Evolutionary conservation across 2,113 vertebrate genomes (phyloP).

Genomic region (Gallinago paraguaiae): DNA sequence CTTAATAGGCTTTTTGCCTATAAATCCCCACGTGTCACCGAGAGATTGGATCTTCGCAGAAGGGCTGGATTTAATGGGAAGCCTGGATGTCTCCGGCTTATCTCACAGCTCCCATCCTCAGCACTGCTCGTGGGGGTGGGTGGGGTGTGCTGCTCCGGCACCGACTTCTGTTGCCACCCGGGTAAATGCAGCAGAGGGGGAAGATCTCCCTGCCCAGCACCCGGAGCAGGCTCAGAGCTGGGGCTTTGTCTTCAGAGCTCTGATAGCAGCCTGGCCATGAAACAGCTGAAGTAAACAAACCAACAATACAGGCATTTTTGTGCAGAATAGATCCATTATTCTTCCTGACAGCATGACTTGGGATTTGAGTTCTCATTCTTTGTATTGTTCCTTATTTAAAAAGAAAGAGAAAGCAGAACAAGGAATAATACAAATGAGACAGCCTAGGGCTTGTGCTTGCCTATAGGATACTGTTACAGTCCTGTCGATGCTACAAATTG

Average conservation of each 20-base stretch:
- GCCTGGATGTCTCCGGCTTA: neutral
- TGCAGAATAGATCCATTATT: slow-evolving; percentile 73
- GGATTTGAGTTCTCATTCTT: slow-evolving; percentile 64
- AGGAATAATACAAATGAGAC: slow-evolving; percentile 3
- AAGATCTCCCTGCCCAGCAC: slow-evolving; percentile 3
- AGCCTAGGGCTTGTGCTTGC: slow-evolving; percentile 20
- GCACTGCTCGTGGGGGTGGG: neutral
- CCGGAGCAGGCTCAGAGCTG: slow-evolving; percentile 3
- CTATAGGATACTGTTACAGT: slow-evolving; percentile 19
- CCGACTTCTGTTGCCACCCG: neutral
- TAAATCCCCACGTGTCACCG: neutral
- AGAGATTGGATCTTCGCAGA: neutral
- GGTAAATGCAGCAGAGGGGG: neutral
- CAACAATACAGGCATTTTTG: slow-evolving; percentile 72
- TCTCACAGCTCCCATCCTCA: neutral
- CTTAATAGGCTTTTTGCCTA: neutral
- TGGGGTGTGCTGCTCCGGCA: neutral
- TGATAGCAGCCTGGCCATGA: slow-evolving; percentile 48
- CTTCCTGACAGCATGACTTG: slow-evolving; percentile 61
- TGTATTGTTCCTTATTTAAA: slow-evolving; percentile 62
- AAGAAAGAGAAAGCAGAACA: slow-evolving; percentile 50
- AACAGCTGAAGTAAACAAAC: slow-evolving; percentile 75
- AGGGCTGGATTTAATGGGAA: neutral
- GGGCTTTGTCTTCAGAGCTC: slow-evolving; percentile 62
- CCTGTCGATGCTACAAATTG: neutral